A percentile compares a stretch with the other conserved stretches of the same genome.
These are phyloP conservation scores for Manacus vitellinus DNA, from an alignment of 2,113 vertebrate species.

Conservation along the genomic window DNA sequence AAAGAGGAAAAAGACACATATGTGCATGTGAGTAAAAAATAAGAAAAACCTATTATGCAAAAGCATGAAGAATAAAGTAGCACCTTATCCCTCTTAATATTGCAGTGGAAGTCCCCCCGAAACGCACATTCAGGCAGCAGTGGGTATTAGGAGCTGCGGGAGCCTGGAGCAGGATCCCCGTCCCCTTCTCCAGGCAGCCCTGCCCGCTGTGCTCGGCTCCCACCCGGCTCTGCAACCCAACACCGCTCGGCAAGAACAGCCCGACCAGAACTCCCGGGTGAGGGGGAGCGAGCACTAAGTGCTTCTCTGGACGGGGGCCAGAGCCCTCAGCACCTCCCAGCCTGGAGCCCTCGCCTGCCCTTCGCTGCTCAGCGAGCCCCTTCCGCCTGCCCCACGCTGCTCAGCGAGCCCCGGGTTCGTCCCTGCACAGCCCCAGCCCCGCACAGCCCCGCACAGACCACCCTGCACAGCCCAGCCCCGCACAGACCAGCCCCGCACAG, in stretches of 20 bases:
- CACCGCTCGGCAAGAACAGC: accelerated
- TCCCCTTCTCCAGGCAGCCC: background rate
- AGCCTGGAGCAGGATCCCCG: background rate
- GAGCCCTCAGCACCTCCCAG: background rate
- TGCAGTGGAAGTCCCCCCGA: background rate
- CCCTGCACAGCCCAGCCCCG: too few species aligned
- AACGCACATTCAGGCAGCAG: accelerated
- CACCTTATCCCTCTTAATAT: accelerated
- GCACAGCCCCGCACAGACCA: too few species aligned
- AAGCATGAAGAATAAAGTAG: background rate
- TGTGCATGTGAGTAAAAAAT: background rate
- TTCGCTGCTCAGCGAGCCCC: background rate
- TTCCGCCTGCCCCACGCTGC: background rate
- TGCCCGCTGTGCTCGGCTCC: background rate
- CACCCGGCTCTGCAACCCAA: background rate
- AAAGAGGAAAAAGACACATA: background rate
- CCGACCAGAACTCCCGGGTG: background rate
- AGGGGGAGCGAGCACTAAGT: background rate
- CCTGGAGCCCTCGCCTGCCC: background rate
- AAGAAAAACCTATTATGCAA: background rate
- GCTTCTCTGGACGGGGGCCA: conserved; percentile 3
- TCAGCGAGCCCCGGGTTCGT: accelerated
- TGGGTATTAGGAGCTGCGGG: accelerated
- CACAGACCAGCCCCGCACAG: too few species aligned
- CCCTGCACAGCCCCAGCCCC: background rate